Conservation (phyloP, 92 coral and sea anemone species). For the Palythoa heliodiscus region DNA sequence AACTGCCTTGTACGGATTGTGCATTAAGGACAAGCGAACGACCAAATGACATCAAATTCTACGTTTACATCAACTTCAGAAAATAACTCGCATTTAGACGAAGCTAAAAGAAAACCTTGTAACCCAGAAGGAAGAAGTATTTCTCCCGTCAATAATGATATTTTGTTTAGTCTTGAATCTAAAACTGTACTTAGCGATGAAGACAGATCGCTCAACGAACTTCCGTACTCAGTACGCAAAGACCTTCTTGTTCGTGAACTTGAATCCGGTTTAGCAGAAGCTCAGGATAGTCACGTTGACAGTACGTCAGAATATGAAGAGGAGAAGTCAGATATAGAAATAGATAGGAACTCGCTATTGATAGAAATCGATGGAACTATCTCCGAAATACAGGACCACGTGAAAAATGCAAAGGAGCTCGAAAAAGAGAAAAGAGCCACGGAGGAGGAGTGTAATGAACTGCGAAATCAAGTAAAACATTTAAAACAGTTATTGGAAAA, state of each 20-base stretch:
- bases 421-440: slow-evolving; percentile 73
- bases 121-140: not conserved
- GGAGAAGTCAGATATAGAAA: slow-evolving; percentile 65
- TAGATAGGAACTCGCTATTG: slow-evolving; percentile 65
- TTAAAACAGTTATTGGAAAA: slow-evolving; percentile 55
- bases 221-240: slow-evolving; percentile 66
- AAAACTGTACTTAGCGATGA: slow-evolving; percentile 37
- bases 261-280: slow-evolving; percentile 78
- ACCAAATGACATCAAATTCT: slow-evolving; percentile 5
- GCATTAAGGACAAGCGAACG: slow-evolving; percentile 27
- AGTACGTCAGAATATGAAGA: slow-evolving; percentile 68
- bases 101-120: not conserved
- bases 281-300: slow-evolving; percentile 69
- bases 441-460: slow-evolving; percentile 71
- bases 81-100: not conserved
- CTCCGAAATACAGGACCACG: slow-evolving; percentile 79
- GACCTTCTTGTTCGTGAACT: slow-evolving; percentile 87
- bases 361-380: slow-evolving; percentile 80
- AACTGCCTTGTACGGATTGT: slow-evolving; percentile 17
- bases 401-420: slow-evolving; percentile 69
- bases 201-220: slow-evolving; percentile 60
- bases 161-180: not conserved
- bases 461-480: slow-evolving; percentile 71
- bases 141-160: not conserved
- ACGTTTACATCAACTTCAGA: not conserved